These are phyloP conservation scores for Thaleichthys pacificus DNA, from an alignment of 2,797 vertebrate genomes.

Conservation along the genomic window DNA sequence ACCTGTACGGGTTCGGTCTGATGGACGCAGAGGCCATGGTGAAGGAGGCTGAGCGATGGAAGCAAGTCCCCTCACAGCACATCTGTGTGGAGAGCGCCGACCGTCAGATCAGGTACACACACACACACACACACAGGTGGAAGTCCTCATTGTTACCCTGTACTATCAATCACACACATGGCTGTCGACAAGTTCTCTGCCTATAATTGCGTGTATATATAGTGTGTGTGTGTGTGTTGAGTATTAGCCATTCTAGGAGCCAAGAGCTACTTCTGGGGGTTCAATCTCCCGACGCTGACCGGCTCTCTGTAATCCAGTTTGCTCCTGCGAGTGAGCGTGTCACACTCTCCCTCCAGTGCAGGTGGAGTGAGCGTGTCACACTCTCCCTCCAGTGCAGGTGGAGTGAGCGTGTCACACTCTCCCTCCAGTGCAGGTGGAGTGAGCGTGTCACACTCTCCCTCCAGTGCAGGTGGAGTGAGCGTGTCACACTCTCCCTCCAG, in stretches of 20 bases:
- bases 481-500: not conserved
- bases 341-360: too few relatives aligned
- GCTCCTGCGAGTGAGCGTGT: not conserved
- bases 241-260: too few relatives aligned
- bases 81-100: constrained; percentile 96
- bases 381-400: too few relatives aligned
- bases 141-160: not conserved
- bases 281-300: not conserved
- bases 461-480: not conserved
- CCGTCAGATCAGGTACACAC: constrained; percentile 82
- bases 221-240: too few relatives aligned
- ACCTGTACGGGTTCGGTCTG: constrained; percentile 96
- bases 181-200: too few relatives aligned
- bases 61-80: constrained; percentile 91
- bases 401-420: too few relatives aligned
- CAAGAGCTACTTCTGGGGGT: not conserved
- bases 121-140: not conserved
- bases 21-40: constrained; percentile 99
- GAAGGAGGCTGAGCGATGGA: constrained; percentile 95
- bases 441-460: too few relatives aligned
- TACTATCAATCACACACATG: too few relatives aligned
- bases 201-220: too few relatives aligned
- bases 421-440: not conserved
- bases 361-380: too few relatives aligned
- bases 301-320: not conserved